phyloP scores from a whole-genome alignment of 2,888 invertebrate genomes.

The Rhopalosiphum nymphaeae region DNA sequence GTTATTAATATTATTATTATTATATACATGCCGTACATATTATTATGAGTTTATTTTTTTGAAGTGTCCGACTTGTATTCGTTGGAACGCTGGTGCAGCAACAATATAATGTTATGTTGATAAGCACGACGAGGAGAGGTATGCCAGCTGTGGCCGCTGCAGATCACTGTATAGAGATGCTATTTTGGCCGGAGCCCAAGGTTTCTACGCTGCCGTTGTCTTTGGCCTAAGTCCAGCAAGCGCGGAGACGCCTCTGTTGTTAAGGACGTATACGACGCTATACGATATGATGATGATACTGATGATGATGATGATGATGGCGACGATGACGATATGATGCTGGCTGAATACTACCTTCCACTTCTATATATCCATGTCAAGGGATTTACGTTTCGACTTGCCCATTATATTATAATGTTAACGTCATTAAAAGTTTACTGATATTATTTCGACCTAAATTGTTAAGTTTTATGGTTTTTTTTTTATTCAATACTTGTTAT shows the following conservation, averaged over 20 bases:
- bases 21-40: background rate
- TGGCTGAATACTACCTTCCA: constrained; percentile 33
- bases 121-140: constrained; percentile 21
- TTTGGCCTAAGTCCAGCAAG: constrained; percentile 55
- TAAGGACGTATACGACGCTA: constrained; percentile 43
- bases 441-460: constrained; percentile 40
- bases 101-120: constrained; percentile 22
- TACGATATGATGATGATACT: background rate
- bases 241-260: constrained; percentile 52
- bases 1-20: background rate
- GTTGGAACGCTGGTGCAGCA: background rate
- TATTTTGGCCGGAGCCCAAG: constrained; percentile 51
- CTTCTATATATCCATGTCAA: constrained; percentile 49
- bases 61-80: constrained; percentile 43
- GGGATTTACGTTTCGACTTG: constrained; percentile 48
- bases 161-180: constrained; percentile 27
- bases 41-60: constrained; percentile 7
- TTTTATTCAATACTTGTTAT: background rate
- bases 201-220: constrained; percentile 50
- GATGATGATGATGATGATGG: constrained; percentile 16
- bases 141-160: constrained; percentile 44
- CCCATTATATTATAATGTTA: constrained; percentile 6
- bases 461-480: background rate
- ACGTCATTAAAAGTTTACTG: constrained; percentile 27
- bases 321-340: constrained; percentile 16